Base-by-base conservation (phyloP, 2,113 vertebrate genomes). In the Gavia stellata region DNA sequence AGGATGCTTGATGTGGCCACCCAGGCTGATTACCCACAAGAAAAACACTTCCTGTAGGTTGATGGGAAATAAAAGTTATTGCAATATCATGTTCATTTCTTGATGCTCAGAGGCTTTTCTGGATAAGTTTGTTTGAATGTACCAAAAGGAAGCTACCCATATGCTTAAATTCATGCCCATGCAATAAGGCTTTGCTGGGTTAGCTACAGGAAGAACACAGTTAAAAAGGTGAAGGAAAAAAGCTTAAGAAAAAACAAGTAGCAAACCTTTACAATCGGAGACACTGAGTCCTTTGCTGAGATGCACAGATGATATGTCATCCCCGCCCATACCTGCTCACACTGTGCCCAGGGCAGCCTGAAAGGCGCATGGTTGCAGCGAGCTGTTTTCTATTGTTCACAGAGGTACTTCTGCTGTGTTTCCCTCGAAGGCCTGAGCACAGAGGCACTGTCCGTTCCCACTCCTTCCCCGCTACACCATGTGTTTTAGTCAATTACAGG, bases 311-410 rank as follows among this genome's bases (percentile, higher is more conserved):
- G 20, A 55, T 10, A 44, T 7, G 12, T 0, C 61, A 29, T 6
- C 36, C 17, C 42, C 10, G 11, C 26, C 56, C 14, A 5, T 2
- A 53, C 25, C 45, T 38, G 20, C 12, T 53, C 28, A 29, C 40
- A 5, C 28, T 8, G 29, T 25, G 44, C 66, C 29, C 33, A 14
- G 9, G 47, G 53, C 70, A 66, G 47, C 17, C 65, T 19, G 42
- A 23, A 74, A 58, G 36, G 56, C 3, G 0, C 17, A 3, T 1
- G 10, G 15, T 19, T 31, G 13, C 63, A n/a, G n/a, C 1, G 0
- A 34, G 42, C 33, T 44, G 16, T 4, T 36, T 59, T 33, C 49
- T 44, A 1, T 47, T 44, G 29, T 29, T 63, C 47, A 17, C 20
- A 21, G 28, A 63, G 16, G 11, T 16, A 49, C 40, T 90, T 86